Conservation (phyloP, 1,140 invertebrate species). For the Rhyzopertha dominica region DNA sequence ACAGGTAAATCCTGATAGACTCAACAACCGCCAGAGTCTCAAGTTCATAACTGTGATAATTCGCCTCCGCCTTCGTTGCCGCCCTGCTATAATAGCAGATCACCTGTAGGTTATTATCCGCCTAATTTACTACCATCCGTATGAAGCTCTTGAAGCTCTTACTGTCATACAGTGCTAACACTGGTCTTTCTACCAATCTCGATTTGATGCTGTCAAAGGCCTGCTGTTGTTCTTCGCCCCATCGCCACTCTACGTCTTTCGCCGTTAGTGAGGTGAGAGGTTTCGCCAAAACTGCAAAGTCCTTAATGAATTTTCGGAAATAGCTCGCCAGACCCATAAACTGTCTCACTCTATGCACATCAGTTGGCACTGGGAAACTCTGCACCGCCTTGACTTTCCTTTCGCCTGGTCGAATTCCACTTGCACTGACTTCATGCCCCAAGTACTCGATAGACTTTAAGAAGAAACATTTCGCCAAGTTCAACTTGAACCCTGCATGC, state of each 20-base stretch:
- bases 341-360: too few species aligned
- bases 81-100: conserved; percentile 30
- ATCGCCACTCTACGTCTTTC: background rate
- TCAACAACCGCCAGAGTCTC: conserved; percentile 26
- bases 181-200: too few species aligned
- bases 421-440: conserved; percentile 13
- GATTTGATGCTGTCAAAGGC: too few species aligned
- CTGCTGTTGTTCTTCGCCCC: background rate
- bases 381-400: conserved; percentile 2
- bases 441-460: conserved; percentile 1
- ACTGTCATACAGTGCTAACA: background rate
- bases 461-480: conserved; percentile 5
- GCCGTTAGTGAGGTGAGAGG: background rate
- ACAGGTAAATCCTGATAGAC: conserved; percentile 4
- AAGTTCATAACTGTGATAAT: conserved; percentile 29
- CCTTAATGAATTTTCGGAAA: too few species aligned
- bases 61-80: conserved; percentile 26
- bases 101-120: conserved; percentile 26
- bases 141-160: conserved; percentile 32
- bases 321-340: too few species aligned
- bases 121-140: conserved; percentile 33
- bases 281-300: background rate
- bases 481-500: conserved; percentile 6
- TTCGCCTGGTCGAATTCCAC: background rate
- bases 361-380: too few species aligned